Conservation (phyloP, 2,113 vertebrate species). For the Microcebus murinus region DNA sequence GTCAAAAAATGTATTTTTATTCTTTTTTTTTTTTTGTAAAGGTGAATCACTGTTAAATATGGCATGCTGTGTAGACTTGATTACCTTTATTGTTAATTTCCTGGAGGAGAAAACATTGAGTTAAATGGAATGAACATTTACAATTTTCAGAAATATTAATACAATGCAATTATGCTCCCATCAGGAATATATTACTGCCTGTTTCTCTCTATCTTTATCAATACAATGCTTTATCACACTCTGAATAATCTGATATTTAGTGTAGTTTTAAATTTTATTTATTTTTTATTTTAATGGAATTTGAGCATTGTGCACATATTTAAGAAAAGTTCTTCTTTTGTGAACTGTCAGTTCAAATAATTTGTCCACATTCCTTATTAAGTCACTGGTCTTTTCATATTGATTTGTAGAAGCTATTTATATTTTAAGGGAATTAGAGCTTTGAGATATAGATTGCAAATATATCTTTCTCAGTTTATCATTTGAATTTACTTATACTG, state of each 20-base stretch:
- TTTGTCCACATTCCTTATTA: neutral
- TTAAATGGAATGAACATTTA: neutral
- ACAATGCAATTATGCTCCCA: neutral
- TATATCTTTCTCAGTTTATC: neutral
- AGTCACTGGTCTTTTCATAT: neutral
- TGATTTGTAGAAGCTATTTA: neutral
- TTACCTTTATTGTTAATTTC: neutral
- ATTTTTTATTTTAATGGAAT: neutral
- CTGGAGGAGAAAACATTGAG: neutral
- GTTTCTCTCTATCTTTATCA: neutral
- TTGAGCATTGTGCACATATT: neutral
- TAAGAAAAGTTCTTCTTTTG: neutral
- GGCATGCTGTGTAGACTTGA: neutral
- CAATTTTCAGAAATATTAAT: neutral
- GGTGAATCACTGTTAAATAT: neutral
- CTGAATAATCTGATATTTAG: neutral
- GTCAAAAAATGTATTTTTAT: neutral
- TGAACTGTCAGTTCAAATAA: neutral
- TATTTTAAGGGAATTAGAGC: neutral
- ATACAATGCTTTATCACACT: neutral
- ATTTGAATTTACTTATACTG: neutral
- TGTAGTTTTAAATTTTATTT: constrained; percentile 1
- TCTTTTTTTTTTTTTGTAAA: neutral
- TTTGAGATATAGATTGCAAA: neutral
- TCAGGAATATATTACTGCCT: neutral